Conservation (phyloP, 2,797 vertebrate species). For the Sciurus vulgaris region DNA sequence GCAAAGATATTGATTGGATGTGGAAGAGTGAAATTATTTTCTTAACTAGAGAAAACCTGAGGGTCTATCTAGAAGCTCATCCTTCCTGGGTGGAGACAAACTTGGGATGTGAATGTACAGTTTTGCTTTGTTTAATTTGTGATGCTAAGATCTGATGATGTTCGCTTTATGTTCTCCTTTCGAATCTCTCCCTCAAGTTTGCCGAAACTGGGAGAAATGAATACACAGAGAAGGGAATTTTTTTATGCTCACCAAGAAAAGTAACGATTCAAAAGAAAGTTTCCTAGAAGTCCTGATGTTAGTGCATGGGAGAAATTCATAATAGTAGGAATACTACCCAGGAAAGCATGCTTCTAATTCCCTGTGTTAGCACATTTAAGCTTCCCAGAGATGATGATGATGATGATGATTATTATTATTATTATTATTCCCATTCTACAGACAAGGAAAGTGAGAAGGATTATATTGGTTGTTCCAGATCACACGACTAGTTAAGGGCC, state of each 20-base stretch:
- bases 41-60: conserved; percentile 56
- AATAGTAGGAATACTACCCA: background rate
- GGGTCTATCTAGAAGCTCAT: conserved; percentile 49
- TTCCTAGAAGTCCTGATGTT: background rate
- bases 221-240: conserved; percentile 2
- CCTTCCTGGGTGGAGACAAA: conserved; percentile 11
- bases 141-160: conserved; percentile 33
- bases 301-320: background rate
- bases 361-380: background rate
- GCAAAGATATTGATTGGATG: conserved; percentile 80
- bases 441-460: background rate
- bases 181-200: background rate
- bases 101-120: background rate
- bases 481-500: background rate
- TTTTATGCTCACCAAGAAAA: conserved; percentile 56
- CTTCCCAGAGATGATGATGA: background rate
- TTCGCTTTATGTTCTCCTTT: background rate
- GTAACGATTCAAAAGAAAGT: conserved; percentile 22
- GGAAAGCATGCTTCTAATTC: background rate
- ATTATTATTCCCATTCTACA: background rate
- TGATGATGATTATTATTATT: too few relatives aligned
- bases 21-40: conserved; percentile 78
- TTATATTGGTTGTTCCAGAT: background rate
- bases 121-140: conserved; percentile 71
- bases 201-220: conserved; percentile 1